Evolutionary conservation across 2,113 vertebrate genomes (phyloP), one percentile per base, ranked within the genome.

Genomic region (Myiagra hebetior): DNA sequence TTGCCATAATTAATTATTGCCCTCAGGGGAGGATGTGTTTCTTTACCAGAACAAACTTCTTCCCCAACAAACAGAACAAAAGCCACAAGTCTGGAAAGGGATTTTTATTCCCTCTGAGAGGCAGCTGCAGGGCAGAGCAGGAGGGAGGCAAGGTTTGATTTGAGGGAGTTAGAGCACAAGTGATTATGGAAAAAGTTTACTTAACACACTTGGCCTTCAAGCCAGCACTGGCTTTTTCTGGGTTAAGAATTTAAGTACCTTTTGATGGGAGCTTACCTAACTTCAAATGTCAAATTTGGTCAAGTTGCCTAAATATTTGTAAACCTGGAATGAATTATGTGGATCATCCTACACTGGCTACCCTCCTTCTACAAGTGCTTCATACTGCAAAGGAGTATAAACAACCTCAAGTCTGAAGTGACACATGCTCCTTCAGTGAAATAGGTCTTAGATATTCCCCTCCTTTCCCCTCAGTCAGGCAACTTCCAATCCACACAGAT

Each of bases 271-370:
- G 37, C 81, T 95, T 93, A 79, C 62, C 63, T 79, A 57, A 59
- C 47, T 74, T 47, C 37, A 73, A 4, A 85, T 31, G 35, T 75
- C 79, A 87, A 77, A 50, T 79, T 65, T 87, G 50, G 60, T 63
- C 65, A 91, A 89, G 74, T 77, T 94, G 64, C 84, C 79, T 41
- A 95, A 92, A 94, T 79, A 86, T 95, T 95, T 96, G 70, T 52
- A 69, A 91, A 52, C 84, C 79, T 96, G 63, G 50, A 87, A 74
- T 78, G 70, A 95, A 94, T 92, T 92, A 47, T 0, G 16, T 37
- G 28, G 57, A 42, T 91, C 74, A 95, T 49, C 41, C 55, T 49
- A 47, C 24, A 68, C 0, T 59, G 91, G 78, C 60, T 64, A 74
- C 23, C n/a, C 53, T 79, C 78, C 82, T 77, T 63, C 67, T 77